Evolutionary conservation across 2,113 vertebrate species (phyloP), one percentile per base, ranked within the genome.

Genomic region (Dipodomys stephensi): DNA sequence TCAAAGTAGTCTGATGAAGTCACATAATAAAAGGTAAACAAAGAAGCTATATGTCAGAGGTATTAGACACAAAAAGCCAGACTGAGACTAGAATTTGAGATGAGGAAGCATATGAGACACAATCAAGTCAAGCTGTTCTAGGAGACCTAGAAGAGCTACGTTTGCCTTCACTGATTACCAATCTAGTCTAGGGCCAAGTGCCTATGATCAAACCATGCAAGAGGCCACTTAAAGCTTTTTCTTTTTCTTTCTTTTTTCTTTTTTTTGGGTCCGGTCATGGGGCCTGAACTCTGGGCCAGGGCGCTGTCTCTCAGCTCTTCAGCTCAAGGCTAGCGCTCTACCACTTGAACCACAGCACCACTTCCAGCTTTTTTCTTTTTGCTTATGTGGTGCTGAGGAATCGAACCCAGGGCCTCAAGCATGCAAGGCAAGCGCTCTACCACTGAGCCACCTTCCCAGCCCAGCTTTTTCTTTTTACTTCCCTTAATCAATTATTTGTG

Each of bases 1-100:
- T 94, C 0, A 0, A 80, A 83, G 76, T 32, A 46, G 39, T 77
- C 39, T 0, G 12, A 77, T 83, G 90, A 92, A 95, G 71, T 44
- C 65, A 64, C 44, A 71, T 74, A 27, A n/a, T 82, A 79, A 95
- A 94, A 90, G n/a, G 9, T 23, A 64, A 85, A 8, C 57, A 44
- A 60, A 88, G 84, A 90, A 97, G 71, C 39, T 76, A 77, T 91
- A 87, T 88, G 87, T 84, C 91, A 81, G 76, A 68, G 30, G 62
- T 78, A 76, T 93, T 84, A 96, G 95, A 32, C 7, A 10, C 7
- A 18, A 81, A 2, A 96, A 82, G 60, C 23, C 80, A 79, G 35
- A 74, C 25, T 90, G 77, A 85, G 28, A 64, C 25, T 7, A 39
- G 32, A 0, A 2, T 65, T 57, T 62, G 82, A 62, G 80, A 93